Base-by-base conservation (phyloP, 1,140 invertebrate genomes). In the Calosoma granatense region DNA sequence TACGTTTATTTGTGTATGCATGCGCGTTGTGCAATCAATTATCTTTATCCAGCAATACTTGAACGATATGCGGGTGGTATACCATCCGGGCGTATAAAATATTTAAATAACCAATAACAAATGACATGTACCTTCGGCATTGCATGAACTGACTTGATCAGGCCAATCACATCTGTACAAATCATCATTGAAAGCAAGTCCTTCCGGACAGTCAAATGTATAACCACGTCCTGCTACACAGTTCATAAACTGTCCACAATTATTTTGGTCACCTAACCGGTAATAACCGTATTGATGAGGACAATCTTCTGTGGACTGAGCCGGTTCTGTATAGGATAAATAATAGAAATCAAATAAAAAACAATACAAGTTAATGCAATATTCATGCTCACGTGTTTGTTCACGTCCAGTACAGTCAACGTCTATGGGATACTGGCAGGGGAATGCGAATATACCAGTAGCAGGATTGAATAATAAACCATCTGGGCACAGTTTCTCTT, bases 231-330 rank as follows among this genome's bases (percentile, higher is more conserved):
- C 91, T 41, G 83, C 81, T 0, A 84, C 87, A 65, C 92, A 94
- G 63, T 88, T 91, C 72, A 86, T 86, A 68, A 92, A 95, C 61
- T 85, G 77, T 11, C 89, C 87, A 67, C 92, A 94, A 64, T 90
- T 81, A 0, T 72, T 67, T 2, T 75, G 64, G 64, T 90, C 86
- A 1, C 86, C 83, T 53, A 87, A 70, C 60, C 83, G 80, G 72
- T 85, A 94, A 65, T 91, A 86, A 0, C 90, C 91, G 63, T 85
- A 93, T 64, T 89, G 86, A 67, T 90, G 86, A 0, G 90, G 90
- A 66, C 92, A 94, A 3, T 88, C 82, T 0, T 82, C 81, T 0
- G 86, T 88, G 0, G 87, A 77, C 60, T 85, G 78, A 3, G 81
- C 62, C 0, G 76, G 70, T 63, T 84, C 82, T 84, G n/a, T n/a